Evolutionary conservation across 1,140 invertebrate species (phyloP).

Genomic region (Globodera ellingtonae): DNA sequence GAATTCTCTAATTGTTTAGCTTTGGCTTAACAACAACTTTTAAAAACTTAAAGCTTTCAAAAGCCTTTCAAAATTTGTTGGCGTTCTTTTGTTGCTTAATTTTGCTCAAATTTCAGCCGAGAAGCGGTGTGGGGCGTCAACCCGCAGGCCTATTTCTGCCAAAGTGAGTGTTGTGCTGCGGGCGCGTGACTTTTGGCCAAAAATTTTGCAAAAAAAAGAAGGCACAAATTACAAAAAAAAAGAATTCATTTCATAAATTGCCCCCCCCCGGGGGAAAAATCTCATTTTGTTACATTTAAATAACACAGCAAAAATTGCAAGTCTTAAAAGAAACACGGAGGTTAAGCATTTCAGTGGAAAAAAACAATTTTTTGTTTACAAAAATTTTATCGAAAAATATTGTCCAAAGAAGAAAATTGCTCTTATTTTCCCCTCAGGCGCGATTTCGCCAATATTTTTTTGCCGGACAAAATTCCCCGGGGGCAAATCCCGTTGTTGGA

Average conservation of each 20-base stretch:
- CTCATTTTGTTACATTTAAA: neutral
- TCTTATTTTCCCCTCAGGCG: neutral
- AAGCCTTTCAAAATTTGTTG: too few species aligned
- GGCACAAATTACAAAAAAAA: neutral
- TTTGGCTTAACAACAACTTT: too few species aligned
- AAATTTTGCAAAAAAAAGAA: neutral
- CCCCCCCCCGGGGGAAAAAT: neutral
- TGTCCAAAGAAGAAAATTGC: neutral
- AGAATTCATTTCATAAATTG: neutral
- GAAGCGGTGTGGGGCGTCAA: conserved; percentile 84
- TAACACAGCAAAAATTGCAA: too few species aligned
- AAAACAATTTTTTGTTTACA: neutral
- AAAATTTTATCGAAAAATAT: too few species aligned
- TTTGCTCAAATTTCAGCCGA: conserved; percentile 67
- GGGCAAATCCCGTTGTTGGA: neutral
- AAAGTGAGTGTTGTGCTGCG: conserved; percentile 44
- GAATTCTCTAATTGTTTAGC: too few species aligned
- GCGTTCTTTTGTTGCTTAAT: neutral
- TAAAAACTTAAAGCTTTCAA: too few species aligned
- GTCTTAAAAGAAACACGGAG: too few species aligned
- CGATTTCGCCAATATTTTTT: neutral
- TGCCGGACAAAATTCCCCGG: neutral
- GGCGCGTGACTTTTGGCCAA: neutral
- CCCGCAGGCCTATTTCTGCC: conserved; percentile 65
- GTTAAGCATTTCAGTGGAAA: neutral